Evolutionary conservation across 23 tunicate genomes (phyloP).

Genomic region (Ascidia mentula): DNA sequence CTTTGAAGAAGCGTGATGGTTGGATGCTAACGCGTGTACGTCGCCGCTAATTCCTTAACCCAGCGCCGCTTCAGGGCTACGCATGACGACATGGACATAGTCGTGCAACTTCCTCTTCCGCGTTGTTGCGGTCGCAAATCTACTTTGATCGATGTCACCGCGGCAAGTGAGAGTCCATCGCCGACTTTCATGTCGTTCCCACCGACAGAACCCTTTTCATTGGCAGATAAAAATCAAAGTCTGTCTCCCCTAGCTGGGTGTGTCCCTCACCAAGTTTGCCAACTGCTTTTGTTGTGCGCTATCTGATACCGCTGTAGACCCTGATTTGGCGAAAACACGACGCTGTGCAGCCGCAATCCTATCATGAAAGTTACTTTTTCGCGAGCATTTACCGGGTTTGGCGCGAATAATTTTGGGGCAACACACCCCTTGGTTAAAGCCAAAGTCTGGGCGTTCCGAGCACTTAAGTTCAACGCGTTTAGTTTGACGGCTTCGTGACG

Average conservation of each 20-base stretch:
- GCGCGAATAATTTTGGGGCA: background rate
- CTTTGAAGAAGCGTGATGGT: background rate
- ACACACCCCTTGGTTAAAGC: background rate
- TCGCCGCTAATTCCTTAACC: background rate
- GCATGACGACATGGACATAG: background rate
- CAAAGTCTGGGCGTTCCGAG: background rate
- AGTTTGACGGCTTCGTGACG: background rate
- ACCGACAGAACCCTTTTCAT: background rate
- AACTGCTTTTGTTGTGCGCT: background rate
- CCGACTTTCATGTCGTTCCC: background rate
- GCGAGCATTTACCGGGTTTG: background rate
- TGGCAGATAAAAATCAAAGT: constrained; percentile 1
- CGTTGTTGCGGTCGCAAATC: constrained; percentile 10
- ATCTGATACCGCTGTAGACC: background rate
- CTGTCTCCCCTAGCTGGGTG: background rate
- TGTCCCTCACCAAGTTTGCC: background rate
- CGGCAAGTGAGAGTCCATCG: background rate
- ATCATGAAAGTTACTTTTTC: background rate
- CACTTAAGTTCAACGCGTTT: background rate
- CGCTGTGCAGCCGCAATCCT: background rate
- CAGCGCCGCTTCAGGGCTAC: background rate
- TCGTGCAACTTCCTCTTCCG: background rate
- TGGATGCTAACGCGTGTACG: background rate
- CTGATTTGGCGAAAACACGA: background rate
- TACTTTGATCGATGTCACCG: background rate